Percentiles rank a stretch among this genome's conserved stretches.
These are phyloP conservation scores for Siniperca scherzeri DNA, from an alignment of 2,797 vertebrate species.

Conservation along the genomic window DNA sequence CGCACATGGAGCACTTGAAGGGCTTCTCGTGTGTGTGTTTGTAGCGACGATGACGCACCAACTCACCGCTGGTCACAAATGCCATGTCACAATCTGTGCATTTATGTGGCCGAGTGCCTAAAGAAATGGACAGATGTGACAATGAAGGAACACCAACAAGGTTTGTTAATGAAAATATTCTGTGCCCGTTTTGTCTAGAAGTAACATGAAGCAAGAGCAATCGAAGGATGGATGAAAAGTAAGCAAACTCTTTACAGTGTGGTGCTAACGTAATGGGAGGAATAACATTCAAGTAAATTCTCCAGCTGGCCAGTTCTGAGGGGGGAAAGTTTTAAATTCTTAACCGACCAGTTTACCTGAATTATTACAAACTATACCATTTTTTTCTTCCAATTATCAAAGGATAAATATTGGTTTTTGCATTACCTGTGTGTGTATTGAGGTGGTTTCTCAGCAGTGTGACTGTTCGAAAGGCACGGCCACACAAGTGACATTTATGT, in stretches of 20 bases:
- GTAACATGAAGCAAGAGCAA: background rate
- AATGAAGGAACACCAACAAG: background rate
- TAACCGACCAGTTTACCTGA: too few species aligned
- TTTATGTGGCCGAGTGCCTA: slow-evolving; percentile 97
- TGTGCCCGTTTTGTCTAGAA: background rate
- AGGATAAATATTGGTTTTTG: fast-evolving
- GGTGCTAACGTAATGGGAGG: background rate
- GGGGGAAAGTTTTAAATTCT: background rate
- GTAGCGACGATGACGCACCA: slow-evolving; percentile 97
- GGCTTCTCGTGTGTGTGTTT: slow-evolving; percentile 98
- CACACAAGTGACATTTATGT: slow-evolving; percentile 97
- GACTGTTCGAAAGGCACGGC: slow-evolving; percentile 95
- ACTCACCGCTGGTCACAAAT: slow-evolving; percentile 96
- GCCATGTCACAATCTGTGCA: slow-evolving; percentile 98
- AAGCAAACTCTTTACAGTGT: background rate
- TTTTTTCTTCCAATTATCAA: background rate
- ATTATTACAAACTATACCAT: background rate
- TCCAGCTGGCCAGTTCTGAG: background rate
- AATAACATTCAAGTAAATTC: background rate
- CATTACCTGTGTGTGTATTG: slow-evolving; percentile 92
- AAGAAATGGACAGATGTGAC: background rate
- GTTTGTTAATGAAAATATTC: background rate
- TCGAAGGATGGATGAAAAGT: background rate
- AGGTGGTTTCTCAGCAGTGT: slow-evolving; percentile 97
- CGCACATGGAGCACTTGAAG: slow-evolving; percentile 99